Percentiles rank a stretch among this genome's conserved stretches.
Evolutionary conservation across 2,113 vertebrate species (phyloP).

Genomic region (Muntiacus reevesi): DNA sequence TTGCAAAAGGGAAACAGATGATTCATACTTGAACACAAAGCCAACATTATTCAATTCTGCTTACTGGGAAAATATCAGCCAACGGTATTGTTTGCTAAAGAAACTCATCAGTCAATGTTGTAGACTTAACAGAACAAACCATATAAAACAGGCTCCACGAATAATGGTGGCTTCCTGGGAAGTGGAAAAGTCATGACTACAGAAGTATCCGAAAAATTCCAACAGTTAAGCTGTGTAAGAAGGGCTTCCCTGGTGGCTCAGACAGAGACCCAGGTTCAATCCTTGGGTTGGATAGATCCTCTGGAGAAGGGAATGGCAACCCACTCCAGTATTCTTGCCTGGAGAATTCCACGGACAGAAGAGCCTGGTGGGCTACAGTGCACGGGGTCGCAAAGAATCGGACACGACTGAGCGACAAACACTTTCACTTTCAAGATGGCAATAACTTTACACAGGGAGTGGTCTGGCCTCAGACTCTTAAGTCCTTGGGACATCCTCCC

Average conservation of each 20-base stretch:
- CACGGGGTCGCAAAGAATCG: background rate
- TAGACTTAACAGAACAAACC: background rate
- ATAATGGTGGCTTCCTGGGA: background rate
- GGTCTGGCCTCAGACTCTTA: background rate
- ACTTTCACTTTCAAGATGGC: background rate
- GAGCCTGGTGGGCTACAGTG: background rate
- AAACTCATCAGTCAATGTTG: too few species aligned
- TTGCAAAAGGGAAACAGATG: background rate
- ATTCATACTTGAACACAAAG: background rate
- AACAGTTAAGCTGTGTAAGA: background rate
- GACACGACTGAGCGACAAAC: background rate
- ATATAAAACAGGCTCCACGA: accelerated
- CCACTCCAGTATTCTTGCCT: background rate
- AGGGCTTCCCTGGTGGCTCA: background rate
- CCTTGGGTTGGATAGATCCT: background rate
- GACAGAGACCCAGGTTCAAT: background rate
- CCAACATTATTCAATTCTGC: background rate
- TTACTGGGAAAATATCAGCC: background rate
- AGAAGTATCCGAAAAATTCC: background rate
- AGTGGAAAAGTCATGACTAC: constrained; percentile 60
- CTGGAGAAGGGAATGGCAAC: background rate
- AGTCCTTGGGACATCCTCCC: background rate
- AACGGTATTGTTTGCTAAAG: background rate
- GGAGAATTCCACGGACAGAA: background rate
- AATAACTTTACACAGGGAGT: background rate